Conservation (phyloP, 2,888 invertebrate genomes). For the Sarcophaga carnaria region DNA sequence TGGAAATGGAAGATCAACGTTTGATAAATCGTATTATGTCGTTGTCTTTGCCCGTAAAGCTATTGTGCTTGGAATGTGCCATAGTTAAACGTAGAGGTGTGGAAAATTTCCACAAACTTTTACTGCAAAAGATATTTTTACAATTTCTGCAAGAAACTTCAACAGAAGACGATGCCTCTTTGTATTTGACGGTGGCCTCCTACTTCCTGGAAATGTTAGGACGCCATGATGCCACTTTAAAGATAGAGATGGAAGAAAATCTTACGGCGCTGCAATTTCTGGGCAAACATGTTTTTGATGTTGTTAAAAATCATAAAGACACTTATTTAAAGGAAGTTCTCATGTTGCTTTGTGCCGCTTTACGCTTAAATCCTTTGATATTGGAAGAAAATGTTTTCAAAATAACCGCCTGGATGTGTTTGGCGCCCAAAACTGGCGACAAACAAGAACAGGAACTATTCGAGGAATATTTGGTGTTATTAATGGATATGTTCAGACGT, state of each 20-base stretch:
- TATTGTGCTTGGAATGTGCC: constrained; percentile 75
- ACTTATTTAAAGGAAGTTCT: constrained; percentile 74
- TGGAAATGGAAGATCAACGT: constrained; percentile 43
- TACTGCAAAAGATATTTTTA: constrained; percentile 65
- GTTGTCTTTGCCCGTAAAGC: constrained; percentile 73
- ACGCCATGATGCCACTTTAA: constrained; percentile 76
- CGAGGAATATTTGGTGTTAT: constrained; percentile 76
- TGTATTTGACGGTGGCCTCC: constrained; percentile 70
- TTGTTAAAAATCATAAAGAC: constrained; percentile 66
- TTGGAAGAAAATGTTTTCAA: constrained; percentile 77
- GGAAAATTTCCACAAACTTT: constrained; percentile 4
- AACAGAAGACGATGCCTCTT: constrained; percentile 44
- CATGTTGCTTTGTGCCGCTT: constrained; percentile 75
- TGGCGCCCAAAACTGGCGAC: constrained; percentile 71
- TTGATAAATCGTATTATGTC: constrained; percentile 64
- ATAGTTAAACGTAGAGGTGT: constrained; percentile 74
- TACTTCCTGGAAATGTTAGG: constrained; percentile 75
- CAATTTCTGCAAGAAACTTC: constrained; percentile 4
- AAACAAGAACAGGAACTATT: constrained; percentile 72
- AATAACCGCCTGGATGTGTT: constrained; percentile 76
- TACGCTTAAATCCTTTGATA: constrained; percentile 79
- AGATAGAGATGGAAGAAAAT: constrained; percentile 62
- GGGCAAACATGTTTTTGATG: constrained; percentile 63
- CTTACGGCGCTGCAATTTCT: constrained; percentile 68
- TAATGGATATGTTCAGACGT: constrained; percentile 80